These are phyloP conservation scores for Anisognathus igniventris DNA, from an alignment of 2,797 vertebrate species.

Conservation along the genomic window DNA sequence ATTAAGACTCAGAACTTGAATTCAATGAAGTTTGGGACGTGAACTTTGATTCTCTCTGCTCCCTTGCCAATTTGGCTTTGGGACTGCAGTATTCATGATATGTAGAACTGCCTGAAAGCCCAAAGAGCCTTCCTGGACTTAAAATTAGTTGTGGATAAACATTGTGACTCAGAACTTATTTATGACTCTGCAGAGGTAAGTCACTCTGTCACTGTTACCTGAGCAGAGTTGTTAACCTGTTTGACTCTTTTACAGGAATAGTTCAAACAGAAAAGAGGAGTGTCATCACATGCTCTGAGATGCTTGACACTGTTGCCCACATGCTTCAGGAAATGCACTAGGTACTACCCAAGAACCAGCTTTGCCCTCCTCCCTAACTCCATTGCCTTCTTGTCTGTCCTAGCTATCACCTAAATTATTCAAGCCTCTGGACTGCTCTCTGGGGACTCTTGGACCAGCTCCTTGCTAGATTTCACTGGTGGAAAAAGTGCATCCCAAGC, in stretches of 20 bases:
- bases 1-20: not conserved
- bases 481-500: not conserved
- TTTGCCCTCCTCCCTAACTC: not conserved
- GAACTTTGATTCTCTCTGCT: not conserved
- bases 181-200: not conserved
- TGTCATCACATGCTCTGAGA: not conserved
- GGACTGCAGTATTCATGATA: not conserved
- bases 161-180: not conserved
- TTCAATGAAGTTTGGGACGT: not conserved
- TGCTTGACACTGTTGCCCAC: not conserved
- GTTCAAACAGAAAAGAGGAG: not conserved
- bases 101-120: not conserved
- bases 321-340: not conserved
- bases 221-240: not conserved
- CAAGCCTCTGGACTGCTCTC: not conserved
- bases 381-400: not conserved
- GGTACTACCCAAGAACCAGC: not conserved
- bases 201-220: not conserved
- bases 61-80: not conserved
- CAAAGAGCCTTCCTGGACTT: not conserved
- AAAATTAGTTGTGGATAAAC: not conserved
- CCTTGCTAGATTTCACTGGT: not conserved
- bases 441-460: not conserved
- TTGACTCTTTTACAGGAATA: not conserved
- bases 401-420: not conserved